These are phyloP conservation scores for Prionace glauca DNA, from an alignment of 2,797 vertebrate species.

Conservation along the genomic window DNA sequence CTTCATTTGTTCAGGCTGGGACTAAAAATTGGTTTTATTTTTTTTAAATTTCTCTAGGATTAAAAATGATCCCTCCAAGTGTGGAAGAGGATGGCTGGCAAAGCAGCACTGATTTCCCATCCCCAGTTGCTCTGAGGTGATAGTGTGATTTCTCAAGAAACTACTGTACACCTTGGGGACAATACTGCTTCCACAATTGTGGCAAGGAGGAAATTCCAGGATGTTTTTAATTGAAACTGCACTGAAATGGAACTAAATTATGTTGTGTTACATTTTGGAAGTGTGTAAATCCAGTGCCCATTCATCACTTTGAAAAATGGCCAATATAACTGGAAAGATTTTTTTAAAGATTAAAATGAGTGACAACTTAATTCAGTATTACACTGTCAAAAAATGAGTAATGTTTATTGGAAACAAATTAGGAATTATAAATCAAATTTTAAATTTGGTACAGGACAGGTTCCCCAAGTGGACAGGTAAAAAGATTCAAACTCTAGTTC, in stretches of 20 bases:
- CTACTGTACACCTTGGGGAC: neutral
- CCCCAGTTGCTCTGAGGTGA: neutral
- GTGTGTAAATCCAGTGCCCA: neutral
- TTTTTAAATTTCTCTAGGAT: neutral
- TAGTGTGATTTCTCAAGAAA: neutral
- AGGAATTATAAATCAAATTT: neutral
- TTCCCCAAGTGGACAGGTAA: neutral
- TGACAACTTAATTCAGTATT: neutral
- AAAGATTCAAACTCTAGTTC: neutral
- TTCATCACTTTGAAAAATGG: neutral
- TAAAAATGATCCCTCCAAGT: neutral
- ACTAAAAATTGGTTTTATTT: neutral
- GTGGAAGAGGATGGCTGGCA: neutral
- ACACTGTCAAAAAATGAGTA: neutral
- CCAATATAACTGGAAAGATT: neutral
- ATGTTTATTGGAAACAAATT: neutral
- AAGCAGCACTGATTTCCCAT: no score
- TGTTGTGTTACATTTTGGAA: neutral
- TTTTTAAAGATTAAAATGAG: neutral
- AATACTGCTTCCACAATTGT: neutral
- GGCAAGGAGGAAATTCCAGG: neutral
- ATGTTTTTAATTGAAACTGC: neutral
- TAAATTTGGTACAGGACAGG: neutral
- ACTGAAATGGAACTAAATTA: neutral
- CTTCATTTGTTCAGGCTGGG: neutral